These are phyloP conservation scores for Netelia melanura DNA, from an alignment of 2,888 invertebrate genomes.

Conservation along the genomic window DNA sequence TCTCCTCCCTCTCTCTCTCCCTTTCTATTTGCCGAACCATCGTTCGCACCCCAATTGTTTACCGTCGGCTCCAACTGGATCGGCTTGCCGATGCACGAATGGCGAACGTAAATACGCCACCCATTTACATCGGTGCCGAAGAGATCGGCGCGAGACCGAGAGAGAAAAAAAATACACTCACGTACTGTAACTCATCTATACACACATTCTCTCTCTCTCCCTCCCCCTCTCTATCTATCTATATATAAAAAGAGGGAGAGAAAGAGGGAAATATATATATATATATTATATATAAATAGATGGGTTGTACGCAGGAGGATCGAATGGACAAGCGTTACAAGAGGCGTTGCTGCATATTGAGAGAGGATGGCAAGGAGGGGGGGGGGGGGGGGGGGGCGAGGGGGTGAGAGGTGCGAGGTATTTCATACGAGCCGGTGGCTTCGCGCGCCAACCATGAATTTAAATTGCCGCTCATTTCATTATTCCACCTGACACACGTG, in stretches of 20 bases:
- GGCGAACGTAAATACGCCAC: constrained; percentile 60
- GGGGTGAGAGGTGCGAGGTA: constrained; percentile 36
- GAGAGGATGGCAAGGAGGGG: too few relatives aligned
- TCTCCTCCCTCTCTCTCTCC: constrained; percentile 21
- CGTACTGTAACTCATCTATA: not conserved
- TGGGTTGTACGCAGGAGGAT: constrained; percentile 13
- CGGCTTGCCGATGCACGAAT: constrained; percentile 64
- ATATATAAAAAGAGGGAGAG: not conserved
- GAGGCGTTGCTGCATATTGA: constrained; percentile 25
- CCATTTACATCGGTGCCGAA: constrained; percentile 62
- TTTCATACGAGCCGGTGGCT: constrained; percentile 46
- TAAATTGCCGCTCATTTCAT: constrained; percentile 68
- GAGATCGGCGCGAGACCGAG: constrained; percentile 30
- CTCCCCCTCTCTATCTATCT: not conserved
- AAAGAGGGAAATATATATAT: not conserved
- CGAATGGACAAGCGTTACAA: constrained; percentile 53
- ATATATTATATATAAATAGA: constrained; percentile 11
- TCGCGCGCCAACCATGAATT: constrained; percentile 59
- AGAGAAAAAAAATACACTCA: constrained; percentile 40
- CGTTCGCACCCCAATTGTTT: constrained; percentile 68
- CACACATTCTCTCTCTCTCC: not conserved
- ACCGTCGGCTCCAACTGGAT: constrained; percentile 64
- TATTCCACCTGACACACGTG: constrained; percentile 61
- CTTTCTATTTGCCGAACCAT: constrained; percentile 61
- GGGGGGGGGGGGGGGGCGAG: not conserved